phyloP scores from a whole-genome alignment of 2,888 invertebrate species.

The Kryphioiulus occultus region DNA sequence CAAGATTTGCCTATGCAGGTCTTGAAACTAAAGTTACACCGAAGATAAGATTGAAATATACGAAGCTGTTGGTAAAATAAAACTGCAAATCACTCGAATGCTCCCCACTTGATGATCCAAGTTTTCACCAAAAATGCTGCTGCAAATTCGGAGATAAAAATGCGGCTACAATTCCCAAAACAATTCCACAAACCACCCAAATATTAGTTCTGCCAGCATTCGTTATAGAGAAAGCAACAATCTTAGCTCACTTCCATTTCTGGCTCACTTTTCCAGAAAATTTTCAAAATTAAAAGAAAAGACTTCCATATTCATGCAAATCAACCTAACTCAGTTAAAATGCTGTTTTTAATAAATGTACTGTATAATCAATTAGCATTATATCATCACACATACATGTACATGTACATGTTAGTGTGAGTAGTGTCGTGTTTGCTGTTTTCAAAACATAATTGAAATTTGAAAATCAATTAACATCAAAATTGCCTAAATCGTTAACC shows the following conservation, averaged over 20 bases:
- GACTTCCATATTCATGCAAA: too few relatives aligned
- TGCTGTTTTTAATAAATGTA: too few relatives aligned
- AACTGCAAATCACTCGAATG: slow-evolving; percentile 8
- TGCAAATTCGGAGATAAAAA: slow-evolving; percentile 18
- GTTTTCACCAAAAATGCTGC: not conserved
- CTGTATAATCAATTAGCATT: too few relatives aligned
- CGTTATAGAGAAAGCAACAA: not conserved
- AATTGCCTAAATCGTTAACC: too few relatives aligned
- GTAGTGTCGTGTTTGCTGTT: too few relatives aligned
- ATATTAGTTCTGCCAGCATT: not conserved
- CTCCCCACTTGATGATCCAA: not conserved
- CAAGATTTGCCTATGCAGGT: not conserved
- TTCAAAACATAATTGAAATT: too few relatives aligned
- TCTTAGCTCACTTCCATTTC: not conserved
- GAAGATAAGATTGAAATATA: not conserved
- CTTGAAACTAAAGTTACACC: not conserved
- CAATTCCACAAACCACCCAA: not conserved
- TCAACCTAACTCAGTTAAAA: too few relatives aligned
- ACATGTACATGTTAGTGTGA: too few relatives aligned
- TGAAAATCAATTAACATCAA: too few relatives aligned
- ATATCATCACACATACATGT: too few relatives aligned
- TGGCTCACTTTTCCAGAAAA: too few relatives aligned
- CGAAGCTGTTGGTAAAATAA: not conserved
- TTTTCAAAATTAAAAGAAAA: too few relatives aligned
- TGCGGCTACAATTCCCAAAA: not conserved